phyloP scores from a whole-genome alignment of 2,797 vertebrate species.

The Masticophis lateralis region DNA sequence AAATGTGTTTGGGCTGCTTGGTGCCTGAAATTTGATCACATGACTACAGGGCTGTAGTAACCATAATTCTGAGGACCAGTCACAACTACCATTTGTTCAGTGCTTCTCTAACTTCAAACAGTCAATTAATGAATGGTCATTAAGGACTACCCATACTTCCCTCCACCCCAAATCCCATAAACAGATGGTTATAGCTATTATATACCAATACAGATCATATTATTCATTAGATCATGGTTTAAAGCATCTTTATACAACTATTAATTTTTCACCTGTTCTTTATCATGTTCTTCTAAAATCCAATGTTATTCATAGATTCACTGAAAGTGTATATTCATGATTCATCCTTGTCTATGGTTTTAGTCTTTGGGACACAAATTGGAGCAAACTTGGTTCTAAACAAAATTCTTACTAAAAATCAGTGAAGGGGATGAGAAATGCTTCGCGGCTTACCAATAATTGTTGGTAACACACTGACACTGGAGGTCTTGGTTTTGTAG shows the following conservation, averaged over 20 bases:
- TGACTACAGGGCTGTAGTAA: background rate
- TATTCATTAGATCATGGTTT: background rate
- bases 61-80: background rate
- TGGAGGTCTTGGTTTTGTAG: conserved; percentile 72
- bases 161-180: background rate
- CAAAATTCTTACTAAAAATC: background rate
- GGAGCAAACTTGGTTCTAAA: background rate
- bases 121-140: background rate
- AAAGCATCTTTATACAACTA: background rate
- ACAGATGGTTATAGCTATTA: background rate
- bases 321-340: background rate
- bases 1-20: background rate
- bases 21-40: background rate
- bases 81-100: background rate
- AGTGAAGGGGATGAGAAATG: background rate
- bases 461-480: conserved; percentile 69
- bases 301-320: background rate
- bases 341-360: background rate
- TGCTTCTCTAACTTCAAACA: background rate
- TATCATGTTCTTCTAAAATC: background rate
- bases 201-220: background rate
- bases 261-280: background rate
- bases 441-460: conserved; percentile 77
- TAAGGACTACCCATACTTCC: background rate
- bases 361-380: background rate